Base-by-base conservation (phyloP, 1,140 invertebrate species). In the Ladona fulva region DNA sequence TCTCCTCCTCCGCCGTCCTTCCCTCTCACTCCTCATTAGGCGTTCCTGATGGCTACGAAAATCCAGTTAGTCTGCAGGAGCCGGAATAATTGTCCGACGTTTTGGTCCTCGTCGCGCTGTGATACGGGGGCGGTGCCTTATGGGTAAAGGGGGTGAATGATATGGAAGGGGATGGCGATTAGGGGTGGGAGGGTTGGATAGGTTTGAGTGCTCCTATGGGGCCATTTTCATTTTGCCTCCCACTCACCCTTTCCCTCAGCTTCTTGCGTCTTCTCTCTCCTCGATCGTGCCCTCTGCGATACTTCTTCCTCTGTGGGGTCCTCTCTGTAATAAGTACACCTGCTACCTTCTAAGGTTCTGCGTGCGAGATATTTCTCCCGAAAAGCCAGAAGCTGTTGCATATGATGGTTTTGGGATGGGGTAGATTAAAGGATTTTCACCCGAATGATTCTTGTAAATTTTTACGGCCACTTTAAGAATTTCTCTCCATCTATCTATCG, bases 31-130 rank as follows among this genome's bases (percentile, higher is more conserved):
- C 52, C 52, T 66, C 52, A 66, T 66, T 66, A 66, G 52, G 12
- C 52, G 1, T 12, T 66, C 3, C 52, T 66, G 52, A 66, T 66
- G 52, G 52, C 52, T 66, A 66, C 52, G 52, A 22, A 66, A 66
- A 66, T 66, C 52, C 52, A 66, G 16, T 66, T 66, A 66, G 52
- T 66, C 52, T 66, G 52, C 52, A 66, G 52, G 52, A 66, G 52
- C 52, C 52, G 52, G 52, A 66, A 66, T 66, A 66, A 66, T 66
- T 66, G 52, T 66, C 52, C 52, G 52, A 3, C 52, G 52, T 12
- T 66, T 66, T 66, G 52, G 52, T 6, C 52, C 52, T 66, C 52
- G 3, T 52, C 44, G 44, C 44, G 44, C 44, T 10, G 44, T 52
- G 44, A 52, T 52, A 52, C 44, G 44, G 44, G 19, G 44, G 44